Evolutionary conservation across 2,888 invertebrate genomes (phyloP).

Genomic region (Hypena proboscidalis): DNA sequence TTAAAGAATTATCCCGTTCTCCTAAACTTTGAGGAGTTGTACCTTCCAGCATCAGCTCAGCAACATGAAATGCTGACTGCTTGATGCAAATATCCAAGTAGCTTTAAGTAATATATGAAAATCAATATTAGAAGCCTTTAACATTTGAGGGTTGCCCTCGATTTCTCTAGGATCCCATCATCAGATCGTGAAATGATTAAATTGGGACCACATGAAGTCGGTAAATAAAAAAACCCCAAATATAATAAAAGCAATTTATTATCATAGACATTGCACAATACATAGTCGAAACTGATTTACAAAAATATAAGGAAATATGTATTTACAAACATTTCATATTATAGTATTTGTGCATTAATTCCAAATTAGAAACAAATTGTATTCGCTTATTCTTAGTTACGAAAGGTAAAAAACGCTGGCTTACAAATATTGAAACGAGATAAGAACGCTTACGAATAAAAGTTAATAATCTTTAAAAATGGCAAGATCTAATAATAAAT

Average conservation of each 20-base stretch:
- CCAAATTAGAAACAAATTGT: conserved; percentile 30
- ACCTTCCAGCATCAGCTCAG: too few species aligned
- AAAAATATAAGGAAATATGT: conserved; percentile 60
- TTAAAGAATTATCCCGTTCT: too few species aligned
- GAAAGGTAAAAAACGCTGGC: conserved; percentile 37
- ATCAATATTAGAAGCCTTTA: too few species aligned
- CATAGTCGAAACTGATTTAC: conserved; percentile 46
- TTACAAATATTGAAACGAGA: conserved; percentile 31
- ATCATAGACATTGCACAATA: conserved; percentile 55
- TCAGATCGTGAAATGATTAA: too few species aligned
- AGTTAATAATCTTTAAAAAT: conserved; percentile 37
- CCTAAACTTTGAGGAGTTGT: too few species aligned
- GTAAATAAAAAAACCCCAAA: conserved; percentile 2
- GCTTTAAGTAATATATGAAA: too few species aligned
- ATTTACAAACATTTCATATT: conserved; percentile 48
- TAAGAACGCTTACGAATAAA: conserved; percentile 34
- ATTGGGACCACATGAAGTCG: not conserved
- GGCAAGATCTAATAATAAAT: conserved; percentile 39
- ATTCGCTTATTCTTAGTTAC: conserved; percentile 35
- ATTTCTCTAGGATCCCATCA: too few species aligned
- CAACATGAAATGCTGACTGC: too few species aligned
- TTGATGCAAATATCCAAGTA: too few species aligned
- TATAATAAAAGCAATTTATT: conserved; percentile 63
- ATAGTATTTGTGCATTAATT: conserved; percentile 58
- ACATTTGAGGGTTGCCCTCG: too few species aligned